phyloP scores from a whole-genome alignment of 1,140 invertebrate species.

The Andricus grossulariae region DNA sequence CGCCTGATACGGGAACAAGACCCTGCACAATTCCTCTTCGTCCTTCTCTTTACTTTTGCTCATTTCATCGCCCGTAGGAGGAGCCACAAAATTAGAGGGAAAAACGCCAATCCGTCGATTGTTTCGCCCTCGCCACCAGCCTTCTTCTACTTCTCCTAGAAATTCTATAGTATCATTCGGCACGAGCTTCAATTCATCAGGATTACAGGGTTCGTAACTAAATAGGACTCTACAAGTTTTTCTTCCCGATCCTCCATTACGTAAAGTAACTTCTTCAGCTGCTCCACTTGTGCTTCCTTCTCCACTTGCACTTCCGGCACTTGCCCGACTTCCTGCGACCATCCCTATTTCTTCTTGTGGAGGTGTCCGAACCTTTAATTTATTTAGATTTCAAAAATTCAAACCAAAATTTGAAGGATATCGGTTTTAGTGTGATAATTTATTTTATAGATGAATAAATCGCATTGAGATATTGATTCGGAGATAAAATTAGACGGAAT shows the following conservation, averaged over 20 bases:
- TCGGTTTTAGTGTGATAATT: no score
- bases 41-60: constrained; percentile 55
- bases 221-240: constrained; percentile 90
- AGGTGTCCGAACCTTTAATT: constrained; percentile 44
- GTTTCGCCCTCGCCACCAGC: constrained; percentile 91
- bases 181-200: constrained; percentile 91
- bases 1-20: constrained; percentile 92
- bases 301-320: constrained; percentile 46
- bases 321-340: constrained; percentile 30
- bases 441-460: no score
- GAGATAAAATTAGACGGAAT: no score
- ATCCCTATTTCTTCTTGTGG: neutral
- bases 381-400: neutral
- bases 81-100: constrained; percentile 94
- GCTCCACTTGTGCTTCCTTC: constrained; percentile 49
- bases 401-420: neutral
- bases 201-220: constrained; percentile 93
- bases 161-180: constrained; percentile 93
- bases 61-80: constrained; percentile 58
- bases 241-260: constrained; percentile 70
- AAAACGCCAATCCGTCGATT: constrained; percentile 89
- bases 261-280: constrained; percentile 64
- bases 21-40: constrained; percentile 85
- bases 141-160: constrained; percentile 91
- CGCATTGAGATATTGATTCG: no score